Evolutionary conservation across 2,113 vertebrate genomes (phyloP), one percentile per base, ranked within the genome.

Genomic region (Nibea albiflora): DNA sequence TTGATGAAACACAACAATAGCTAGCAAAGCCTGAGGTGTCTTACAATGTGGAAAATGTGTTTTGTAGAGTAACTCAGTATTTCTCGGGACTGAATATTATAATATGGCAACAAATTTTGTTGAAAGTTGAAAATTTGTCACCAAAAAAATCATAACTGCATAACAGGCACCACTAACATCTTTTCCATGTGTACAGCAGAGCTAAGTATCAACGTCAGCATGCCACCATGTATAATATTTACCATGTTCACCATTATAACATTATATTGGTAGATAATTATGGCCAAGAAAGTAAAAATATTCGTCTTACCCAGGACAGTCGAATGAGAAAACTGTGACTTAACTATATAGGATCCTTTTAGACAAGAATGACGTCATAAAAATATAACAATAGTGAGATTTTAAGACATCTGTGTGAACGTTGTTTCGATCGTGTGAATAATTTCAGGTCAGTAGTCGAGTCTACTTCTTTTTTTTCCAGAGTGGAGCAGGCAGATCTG

Each of bases 401-500:
- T 9, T 39, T 39, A 39, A 39, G 35, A 39, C 6, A 39, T 39
- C 3, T 16, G 14, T 26, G 35, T 46, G 26, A 35, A 73, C 17
- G 12, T 62, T 53, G 35, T 8, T 72, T 3, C 22, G 11, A 17
- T 53, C 17, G 3, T 44, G 16, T 57, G 0, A 53, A 64, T 52
- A 20, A 8, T 12, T 56, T 8, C 44, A 15, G 5, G 24, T 54
- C 19, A 20, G 31, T 28, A 24, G 50, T 31, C 52, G 15, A 61
- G 16, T 5, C 6, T 54, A 11, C 15, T 71, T 11, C 46, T 11
- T 44, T 82, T 82, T 73, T 65, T n/a, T 80, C 11, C 71, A 94
- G 93, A 74, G 76, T 94, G 82, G 76, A 90, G 42, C 88, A 91
- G 84, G 93, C 93, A 0, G 93, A 94, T 86, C 80, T 94, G 90